These are phyloP conservation scores for Parnassius glacialis DNA, from an alignment of 2,888 invertebrate genomes.

Conservation along the genomic window DNA sequence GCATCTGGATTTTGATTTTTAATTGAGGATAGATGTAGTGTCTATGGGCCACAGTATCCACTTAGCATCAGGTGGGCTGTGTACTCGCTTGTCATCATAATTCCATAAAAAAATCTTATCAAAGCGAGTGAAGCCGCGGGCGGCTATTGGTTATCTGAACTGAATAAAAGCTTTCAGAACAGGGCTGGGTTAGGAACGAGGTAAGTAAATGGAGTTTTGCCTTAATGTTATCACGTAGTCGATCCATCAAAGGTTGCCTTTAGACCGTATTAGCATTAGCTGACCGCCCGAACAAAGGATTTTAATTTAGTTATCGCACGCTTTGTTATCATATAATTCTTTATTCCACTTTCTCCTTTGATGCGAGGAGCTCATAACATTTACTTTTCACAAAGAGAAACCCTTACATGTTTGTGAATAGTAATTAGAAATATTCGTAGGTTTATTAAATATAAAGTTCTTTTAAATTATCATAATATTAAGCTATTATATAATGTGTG, in stretches of 20 bases:
- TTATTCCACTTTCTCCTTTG: slow-evolving; percentile 60
- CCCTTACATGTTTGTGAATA: slow-evolving; percentile 52
- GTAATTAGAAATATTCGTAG: slow-evolving; percentile 33
- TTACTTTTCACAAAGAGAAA: slow-evolving; percentile 58
- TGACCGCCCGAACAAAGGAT: slow-evolving; percentile 60
- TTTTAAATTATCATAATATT: not conserved
- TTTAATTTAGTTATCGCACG: slow-evolving; percentile 68
- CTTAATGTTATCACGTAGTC: slow-evolving; percentile 48
- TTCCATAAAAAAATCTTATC: not conserved
- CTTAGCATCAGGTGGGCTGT: no score
- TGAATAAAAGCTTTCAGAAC: slow-evolving; percentile 22
- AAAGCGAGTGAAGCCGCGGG: slow-evolving; percentile 9
- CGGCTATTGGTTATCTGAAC: slow-evolving; percentile 12
- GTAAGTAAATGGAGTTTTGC: slow-evolving; percentile 29
- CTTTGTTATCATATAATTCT: slow-evolving; percentile 65
- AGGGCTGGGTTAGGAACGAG: slow-evolving; percentile 17
- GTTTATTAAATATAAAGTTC: slow-evolving; percentile 9
- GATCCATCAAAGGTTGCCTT: slow-evolving; percentile 63
- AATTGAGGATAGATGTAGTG: no score
- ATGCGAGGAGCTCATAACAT: slow-evolving; percentile 50
- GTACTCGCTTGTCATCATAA: no score
- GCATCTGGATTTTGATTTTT: no score
- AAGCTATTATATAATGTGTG: no score
- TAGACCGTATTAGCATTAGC: slow-evolving; percentile 46
- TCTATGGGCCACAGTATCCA: no score